Evolutionary conservation across 2,113 vertebrate genomes (phyloP).

Genomic region (Mugil cephalus): DNA sequence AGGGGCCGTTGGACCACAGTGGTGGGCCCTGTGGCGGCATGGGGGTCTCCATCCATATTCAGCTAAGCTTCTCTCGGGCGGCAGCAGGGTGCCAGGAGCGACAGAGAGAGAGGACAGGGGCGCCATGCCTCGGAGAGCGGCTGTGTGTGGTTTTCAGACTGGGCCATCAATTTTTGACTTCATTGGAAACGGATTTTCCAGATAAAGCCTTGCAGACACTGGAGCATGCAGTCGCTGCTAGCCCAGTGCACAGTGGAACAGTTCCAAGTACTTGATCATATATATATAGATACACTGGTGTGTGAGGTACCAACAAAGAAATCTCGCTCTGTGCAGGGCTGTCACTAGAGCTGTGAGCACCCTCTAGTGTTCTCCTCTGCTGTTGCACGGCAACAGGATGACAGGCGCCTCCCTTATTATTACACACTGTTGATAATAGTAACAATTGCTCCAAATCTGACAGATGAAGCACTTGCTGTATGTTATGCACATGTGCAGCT

Average conservation of each 20-base stretch:
- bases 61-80: conserved; percentile 21
- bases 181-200: conserved; percentile 11
- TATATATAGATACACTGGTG: background rate
- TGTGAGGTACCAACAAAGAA: conserved; percentile 4
- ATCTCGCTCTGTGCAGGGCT: background rate
- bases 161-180: conserved; percentile 16
- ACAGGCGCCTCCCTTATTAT: conserved; percentile 11
- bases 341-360: conserved; percentile 55
- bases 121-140: conserved; percentile 43
- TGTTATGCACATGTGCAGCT: background rate
- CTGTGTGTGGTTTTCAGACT: conserved; percentile 36
- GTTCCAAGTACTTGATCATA: background rate
- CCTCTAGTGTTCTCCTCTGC: conserved; percentile 65
- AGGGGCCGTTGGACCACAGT: conserved; percentile 25
- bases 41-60: conserved; percentile 37
- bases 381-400: conserved; percentile 7
- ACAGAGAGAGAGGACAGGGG: background rate
- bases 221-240: background rate
- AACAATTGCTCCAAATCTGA: conserved; percentile 37
- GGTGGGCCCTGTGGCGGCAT: conserved; percentile 12
- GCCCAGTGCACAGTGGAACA: background rate
- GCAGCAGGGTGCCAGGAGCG: conserved; percentile 9
- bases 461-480: conserved; percentile 5
- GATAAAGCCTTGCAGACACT: background rate
- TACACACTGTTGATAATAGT: conserved; percentile 4